Evolutionary conservation across 2,797 vertebrate genomes (phyloP).

Genomic region (Cichlasoma orientale): DNA sequence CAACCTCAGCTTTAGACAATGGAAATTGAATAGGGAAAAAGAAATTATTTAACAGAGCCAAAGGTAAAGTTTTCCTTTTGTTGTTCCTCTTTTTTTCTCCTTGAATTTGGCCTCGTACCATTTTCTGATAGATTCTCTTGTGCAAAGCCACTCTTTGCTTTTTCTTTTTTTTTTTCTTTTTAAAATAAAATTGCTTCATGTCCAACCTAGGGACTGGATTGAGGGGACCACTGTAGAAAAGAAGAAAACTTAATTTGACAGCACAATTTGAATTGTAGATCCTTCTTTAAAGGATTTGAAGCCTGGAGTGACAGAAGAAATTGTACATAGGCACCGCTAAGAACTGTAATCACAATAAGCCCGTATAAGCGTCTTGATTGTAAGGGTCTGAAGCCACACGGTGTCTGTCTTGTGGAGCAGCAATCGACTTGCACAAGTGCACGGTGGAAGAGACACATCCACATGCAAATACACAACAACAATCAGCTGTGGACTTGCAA

Average conservation of each 20-base stretch:
- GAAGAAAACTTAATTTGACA: conserved; percentile 41
- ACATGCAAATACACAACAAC: conserved; percentile 4
- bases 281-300: conserved; percentile 34
- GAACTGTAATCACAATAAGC: conserved; percentile 19
- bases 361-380: conserved; percentile 12
- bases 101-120: conserved; percentile 56
- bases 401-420: neutral
- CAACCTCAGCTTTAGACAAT: conserved; percentile 66
- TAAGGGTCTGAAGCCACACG: conserved; percentile 16
- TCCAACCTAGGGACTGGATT: conserved; percentile 46
- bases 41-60: conserved; percentile 69
- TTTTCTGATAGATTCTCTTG: conserved; percentile 59
- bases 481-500: conserved; percentile 30
- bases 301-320: conserved; percentile 7
- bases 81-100: conserved; percentile 27
- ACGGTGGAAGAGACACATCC: neutral
- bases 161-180: conserved; percentile 66
- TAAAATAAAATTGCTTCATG: conserved; percentile 59
- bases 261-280: conserved; percentile 46
- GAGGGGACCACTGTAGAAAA: conserved; percentile 42
- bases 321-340: neutral
- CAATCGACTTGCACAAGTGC: neutral
- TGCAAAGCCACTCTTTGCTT: conserved; percentile 19
- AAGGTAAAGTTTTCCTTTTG: conserved; percentile 63
- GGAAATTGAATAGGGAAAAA: conserved; percentile 57